Evolutionary conservation across 2,113 vertebrate genomes (phyloP), one percentile per base, ranked within the genome.

Genomic region (Penelope pileata): DNA sequence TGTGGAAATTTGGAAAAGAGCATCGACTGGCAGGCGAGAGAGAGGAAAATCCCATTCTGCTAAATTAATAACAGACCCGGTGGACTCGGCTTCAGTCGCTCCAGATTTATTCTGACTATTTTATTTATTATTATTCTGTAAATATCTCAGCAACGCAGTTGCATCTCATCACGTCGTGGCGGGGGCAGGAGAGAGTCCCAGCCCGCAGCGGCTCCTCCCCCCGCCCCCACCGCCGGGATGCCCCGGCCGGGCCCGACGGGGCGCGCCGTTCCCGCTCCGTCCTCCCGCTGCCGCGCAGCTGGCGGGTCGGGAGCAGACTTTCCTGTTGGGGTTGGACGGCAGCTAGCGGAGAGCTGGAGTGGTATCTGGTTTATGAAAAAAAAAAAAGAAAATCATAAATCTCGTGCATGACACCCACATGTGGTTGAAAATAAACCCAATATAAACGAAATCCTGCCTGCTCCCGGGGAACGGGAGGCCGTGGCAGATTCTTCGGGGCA

Each of bases 21-120:
- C 97, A 97, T 96, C 97, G 88, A 69, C 96, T 98, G 98, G 97
- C 98, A 98, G 97, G 96, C 95, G 59, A 83, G 94, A 75, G 97
- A 96, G 97, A 98, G 98, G 98, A 98, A 98, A 98, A 98, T 98
- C 98, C 97, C 97, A 86, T 97, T 97, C 97, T 97, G 97, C 95
- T 96, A 97, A 98, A 98, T 98, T 95, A 91, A 97, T 98, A 97
- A 94, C 98, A 98, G 97, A 97, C 96, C 92, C 93, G 67, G 45
- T 23, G 91, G 96, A 94, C 88, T 95, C 58, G 26, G 42, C 82
- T 93, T 90, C 97, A 80, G 94, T 77, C 92, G 36, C 96, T 86
- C 58, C 93, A 74, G 88, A 87, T 91, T 95, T 87, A 92, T 94
- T 92, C 93, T 88, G 86, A 88, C 81, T 88, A 91, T 83, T 77